A percentile compares a stretch with the other conserved stretches of the same genome.
Conservation (phyloP, 2,797 vertebrate species). For the Semaprochilodus insignis region DNA sequence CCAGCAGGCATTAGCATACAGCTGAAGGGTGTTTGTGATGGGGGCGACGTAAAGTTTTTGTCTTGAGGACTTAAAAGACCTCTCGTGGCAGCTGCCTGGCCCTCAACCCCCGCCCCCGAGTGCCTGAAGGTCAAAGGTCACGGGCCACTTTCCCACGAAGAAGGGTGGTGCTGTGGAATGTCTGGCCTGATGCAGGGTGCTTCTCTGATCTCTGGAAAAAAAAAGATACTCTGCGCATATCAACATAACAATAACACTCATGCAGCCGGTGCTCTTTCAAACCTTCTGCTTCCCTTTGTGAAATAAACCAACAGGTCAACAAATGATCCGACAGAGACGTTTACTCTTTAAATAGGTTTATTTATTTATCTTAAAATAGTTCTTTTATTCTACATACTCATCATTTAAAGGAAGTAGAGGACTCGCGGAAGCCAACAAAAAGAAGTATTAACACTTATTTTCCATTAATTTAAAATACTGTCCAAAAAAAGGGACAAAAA, state of each 20-base stretch:
- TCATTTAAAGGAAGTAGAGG: conserved; percentile 90
- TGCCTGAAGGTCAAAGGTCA: conserved; percentile 61
- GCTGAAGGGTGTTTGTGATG: conserved; percentile 64
- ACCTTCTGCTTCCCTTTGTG: no score
- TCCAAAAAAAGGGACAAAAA: conserved; percentile 64
- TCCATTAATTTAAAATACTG: conserved; percentile 91
- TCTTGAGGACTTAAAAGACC: conserved; percentile 62
- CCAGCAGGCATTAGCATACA: conserved; percentile 77
- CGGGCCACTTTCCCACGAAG: conserved; percentile 50
- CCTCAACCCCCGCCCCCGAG: conserved; percentile 65
- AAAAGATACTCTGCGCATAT: background rate
- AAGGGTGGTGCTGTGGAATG: conserved; percentile 31
- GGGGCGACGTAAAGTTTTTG: conserved; percentile 42
- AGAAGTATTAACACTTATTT: conserved; percentile 86
- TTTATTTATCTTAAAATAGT: conserved; percentile 99
- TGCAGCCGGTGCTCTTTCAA: background rate
- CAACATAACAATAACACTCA: background rate
- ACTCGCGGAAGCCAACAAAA: conserved; percentile 88
- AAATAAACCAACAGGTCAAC: no score
- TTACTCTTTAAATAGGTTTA: conserved; percentile 93
- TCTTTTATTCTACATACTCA: conserved; percentile 96
- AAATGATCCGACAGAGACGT: background rate
- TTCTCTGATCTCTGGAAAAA: background rate
- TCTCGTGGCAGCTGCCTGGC: conserved; percentile 77
- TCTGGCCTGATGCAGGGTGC: no score